Evolutionary conservation across 2,113 vertebrate genomes (phyloP), one percentile per base, ranked within the genome.

Genomic region (Sorex araneus): DNA sequence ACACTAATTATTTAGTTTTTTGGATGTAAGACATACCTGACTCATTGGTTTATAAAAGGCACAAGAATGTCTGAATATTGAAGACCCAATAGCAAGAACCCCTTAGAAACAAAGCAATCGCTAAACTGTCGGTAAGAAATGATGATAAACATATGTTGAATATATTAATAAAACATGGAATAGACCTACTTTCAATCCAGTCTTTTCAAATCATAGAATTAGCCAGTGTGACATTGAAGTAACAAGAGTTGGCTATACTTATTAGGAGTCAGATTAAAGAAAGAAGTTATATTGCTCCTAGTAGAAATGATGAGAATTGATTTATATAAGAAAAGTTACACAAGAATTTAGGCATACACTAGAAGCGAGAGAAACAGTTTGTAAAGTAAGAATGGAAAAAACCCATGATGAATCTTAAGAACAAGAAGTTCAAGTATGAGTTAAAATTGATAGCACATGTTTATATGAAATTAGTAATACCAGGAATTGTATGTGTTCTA

Each of bases 61-160:
- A 28, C 13, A 21, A n/a, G 21, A n/a, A 21, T 15, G 32, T 27
- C 45, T 87, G 3, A 43, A n/a, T 84, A 79, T 67, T 30, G 25
- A 82, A 87, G 28, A 36, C 12, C 2, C 28, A 28, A 7, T 57
- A 40, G 12, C 23, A 71, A 83, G n/a, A 87, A 87, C 1, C 0
- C 54, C 83, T 6, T 30, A 66, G 23, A 45, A 77, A 84, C 30
- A 78, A 45, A 84, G 21, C 34, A 15, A 36, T 34, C 8, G 0
- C 0, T 32, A 6, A 2, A 64, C 71, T 16, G 25, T 73, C 83
- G 75, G 30, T 66, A 16, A 25, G 32, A 25, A 74, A 18, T 23
- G 66, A 87, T 47, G 71, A 0, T 5, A 15, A 8, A 3, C 4
- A 0, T 32, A 0, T n/a, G n/a, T n/a, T 11, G 23, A 3, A 5